A percentile compares a stretch with the other conserved stretches of the same genome.
Evolutionary conservation across 2,888 invertebrate genomes (phyloP).

Genomic region (Agrochola circellaris): DNA sequence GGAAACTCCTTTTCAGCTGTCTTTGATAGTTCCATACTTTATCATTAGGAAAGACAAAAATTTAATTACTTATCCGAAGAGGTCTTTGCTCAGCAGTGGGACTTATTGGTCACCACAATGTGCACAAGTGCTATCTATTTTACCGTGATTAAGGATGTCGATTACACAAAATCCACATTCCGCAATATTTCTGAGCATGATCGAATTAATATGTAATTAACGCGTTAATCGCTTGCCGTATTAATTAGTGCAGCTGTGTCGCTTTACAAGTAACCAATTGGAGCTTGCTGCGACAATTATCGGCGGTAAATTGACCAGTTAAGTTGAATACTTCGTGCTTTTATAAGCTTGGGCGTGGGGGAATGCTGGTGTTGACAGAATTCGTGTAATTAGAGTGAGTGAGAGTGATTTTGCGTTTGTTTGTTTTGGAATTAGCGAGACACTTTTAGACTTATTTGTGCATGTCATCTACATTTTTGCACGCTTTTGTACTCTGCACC

Average conservation of each 20-base stretch:
- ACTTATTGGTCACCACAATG: not conserved
- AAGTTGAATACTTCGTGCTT: constrained; percentile 26
- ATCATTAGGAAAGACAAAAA: not conserved
- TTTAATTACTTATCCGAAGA: not conserved
- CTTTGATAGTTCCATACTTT: not conserved
- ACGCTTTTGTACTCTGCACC: not conserved
- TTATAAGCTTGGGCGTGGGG: constrained; percentile 30
- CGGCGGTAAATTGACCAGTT: constrained; percentile 37
- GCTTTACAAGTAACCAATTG: constrained; percentile 50
- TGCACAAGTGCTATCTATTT: not conserved
- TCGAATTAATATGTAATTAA: constrained; percentile 59
- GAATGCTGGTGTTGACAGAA: constrained; percentile 39
- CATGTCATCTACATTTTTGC: not conserved
- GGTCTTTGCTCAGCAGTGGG: not conserved
- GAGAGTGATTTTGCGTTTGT: not conserved
- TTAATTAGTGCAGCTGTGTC: constrained; percentile 64
- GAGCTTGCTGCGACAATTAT: constrained; percentile 54
- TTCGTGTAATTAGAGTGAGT: constrained; percentile 27
- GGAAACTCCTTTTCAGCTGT: not conserved
- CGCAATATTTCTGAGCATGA: constrained; percentile 24
- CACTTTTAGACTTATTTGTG: constrained; percentile 9
- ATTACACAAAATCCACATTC: constrained; percentile 41
- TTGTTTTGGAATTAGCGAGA: constrained; percentile 22
- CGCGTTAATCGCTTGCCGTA: constrained; percentile 51
- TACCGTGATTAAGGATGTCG: not conserved